A percentile compares a stretch with the other conserved stretches of the same genome.
phyloP scores from a whole-genome alignment of 2,888 invertebrate species.

The Drosophila lacicola region DNA sequence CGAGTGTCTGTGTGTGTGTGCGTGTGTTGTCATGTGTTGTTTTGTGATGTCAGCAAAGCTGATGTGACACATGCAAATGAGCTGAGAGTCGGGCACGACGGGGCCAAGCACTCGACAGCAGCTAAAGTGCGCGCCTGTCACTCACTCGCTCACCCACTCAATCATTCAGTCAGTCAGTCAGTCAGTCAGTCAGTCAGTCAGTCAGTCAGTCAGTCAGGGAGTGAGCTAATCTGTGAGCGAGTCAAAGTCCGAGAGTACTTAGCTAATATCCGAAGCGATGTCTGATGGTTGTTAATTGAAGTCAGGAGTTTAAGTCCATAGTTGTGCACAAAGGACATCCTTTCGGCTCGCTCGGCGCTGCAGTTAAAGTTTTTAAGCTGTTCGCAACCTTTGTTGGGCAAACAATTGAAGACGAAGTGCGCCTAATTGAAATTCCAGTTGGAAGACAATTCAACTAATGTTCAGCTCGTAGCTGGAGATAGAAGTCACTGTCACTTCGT shows the following conservation, averaged over 20 bases:
- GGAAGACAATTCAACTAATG: too few relatives aligned
- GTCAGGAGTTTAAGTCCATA: neutral
- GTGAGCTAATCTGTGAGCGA: constrained; percentile 4
- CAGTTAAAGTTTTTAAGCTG: too few relatives aligned
- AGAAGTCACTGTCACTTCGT: too few relatives aligned
- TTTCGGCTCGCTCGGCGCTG: neutral
- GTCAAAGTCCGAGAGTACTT: neutral
- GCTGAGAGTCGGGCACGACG: constrained; percentile 30
- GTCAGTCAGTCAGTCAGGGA: neutral
- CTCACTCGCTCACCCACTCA: constrained; percentile 34
- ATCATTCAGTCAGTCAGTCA: constrained; percentile 14
- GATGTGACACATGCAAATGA: constrained; percentile 77
- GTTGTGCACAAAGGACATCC: neutral
- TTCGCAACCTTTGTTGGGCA: too few relatives aligned
- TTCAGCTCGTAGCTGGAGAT: too few relatives aligned
- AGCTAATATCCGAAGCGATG: neutral
- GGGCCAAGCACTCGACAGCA: constrained; percentile 38
- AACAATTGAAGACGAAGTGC: too few relatives aligned
- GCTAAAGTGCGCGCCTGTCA: constrained; percentile 43
- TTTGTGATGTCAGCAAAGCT: constrained; percentile 59
- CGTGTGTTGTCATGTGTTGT: constrained; percentile 41
- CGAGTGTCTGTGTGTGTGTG: constrained; percentile 19
- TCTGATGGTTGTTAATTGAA: constrained; percentile 1
- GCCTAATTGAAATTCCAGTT: too few relatives aligned
- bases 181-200: constrained; percentile 12